phyloP scores from a whole-genome alignment of 2,113 vertebrate species.

The Neoarius graeffei region DNA sequence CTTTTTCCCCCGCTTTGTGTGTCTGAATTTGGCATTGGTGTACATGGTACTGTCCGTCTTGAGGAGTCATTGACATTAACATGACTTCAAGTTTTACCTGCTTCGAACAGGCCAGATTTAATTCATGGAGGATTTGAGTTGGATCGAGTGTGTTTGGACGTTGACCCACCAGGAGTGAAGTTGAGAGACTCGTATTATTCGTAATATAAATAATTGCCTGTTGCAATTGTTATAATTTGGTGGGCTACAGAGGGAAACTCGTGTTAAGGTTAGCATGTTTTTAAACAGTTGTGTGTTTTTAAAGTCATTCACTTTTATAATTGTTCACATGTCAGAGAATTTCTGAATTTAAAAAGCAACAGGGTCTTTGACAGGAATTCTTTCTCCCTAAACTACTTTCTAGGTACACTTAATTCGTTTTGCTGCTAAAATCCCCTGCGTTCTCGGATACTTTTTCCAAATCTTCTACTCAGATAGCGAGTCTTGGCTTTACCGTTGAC shows the following conservation, averaged over 20 bases:
- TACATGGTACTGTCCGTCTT: background rate
- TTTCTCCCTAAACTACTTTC: background rate
- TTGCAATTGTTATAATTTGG: background rate
- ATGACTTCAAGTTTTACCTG: background rate
- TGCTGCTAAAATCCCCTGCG: no score
- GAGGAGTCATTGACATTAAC: background rate
- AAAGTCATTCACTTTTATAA: background rate
- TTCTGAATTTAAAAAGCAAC: background rate
- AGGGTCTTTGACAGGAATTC: background rate
- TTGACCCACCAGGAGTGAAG: background rate
- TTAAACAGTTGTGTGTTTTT: no score
- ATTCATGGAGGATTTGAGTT: background rate
- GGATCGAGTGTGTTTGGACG: background rate
- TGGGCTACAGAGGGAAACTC: background rate
- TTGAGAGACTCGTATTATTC: background rate
- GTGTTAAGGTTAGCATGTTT: background rate
- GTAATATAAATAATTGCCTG: background rate
- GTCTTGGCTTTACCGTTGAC: slow-evolving; percentile 55
- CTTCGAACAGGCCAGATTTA: no score
- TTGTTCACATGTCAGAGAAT: background rate
- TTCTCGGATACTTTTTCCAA: background rate
- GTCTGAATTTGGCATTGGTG: background rate
- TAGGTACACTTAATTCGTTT: no score
- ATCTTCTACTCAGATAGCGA: background rate
- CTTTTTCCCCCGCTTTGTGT: background rate